These are phyloP conservation scores for Tamias sibiricus DNA, from an alignment of 2,113 vertebrate genomes.

Conservation along the genomic window DNA sequence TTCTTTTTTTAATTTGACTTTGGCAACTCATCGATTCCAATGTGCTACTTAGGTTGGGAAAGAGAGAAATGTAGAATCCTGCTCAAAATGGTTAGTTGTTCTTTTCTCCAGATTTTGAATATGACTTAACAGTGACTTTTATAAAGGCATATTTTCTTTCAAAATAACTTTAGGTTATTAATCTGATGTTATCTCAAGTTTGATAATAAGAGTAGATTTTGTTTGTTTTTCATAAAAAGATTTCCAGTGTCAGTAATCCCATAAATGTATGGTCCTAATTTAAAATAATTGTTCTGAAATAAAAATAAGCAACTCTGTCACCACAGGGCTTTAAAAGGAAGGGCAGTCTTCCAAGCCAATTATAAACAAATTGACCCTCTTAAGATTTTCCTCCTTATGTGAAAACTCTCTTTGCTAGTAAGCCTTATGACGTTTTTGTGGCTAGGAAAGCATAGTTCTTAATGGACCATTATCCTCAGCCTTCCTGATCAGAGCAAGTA, in stretches of 20 bases:
- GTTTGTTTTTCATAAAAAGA: constrained; percentile 51
- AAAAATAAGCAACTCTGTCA: constrained; percentile 78
- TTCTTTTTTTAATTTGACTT: background rate
- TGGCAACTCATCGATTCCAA: background rate
- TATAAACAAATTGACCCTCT: constrained; percentile 80
- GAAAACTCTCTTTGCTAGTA: constrained; percentile 71
- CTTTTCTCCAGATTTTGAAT: constrained; percentile 31
- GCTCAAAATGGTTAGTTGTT: constrained; percentile 12
- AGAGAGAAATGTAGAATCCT: background rate
- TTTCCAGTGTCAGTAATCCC: constrained; percentile 57
- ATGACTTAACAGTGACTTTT: background rate
- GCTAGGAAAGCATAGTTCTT: constrained; percentile 66
- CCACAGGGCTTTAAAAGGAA: constrained; percentile 66
- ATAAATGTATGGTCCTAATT: constrained; percentile 59
- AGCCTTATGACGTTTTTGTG: constrained; percentile 36
- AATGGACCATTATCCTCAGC: constrained; percentile 61
- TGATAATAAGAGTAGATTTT: constrained; percentile 75
- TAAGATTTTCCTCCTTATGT: constrained; percentile 78
- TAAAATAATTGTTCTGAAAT: constrained; percentile 72
- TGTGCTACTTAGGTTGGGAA: background rate
- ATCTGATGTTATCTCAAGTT: constrained; percentile 65
- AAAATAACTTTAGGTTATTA: constrained; percentile 65
- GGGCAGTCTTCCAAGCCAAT: constrained; percentile 69
- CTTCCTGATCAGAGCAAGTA: constrained; percentile 72
- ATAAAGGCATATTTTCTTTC: constrained; percentile 50